Conservation (phyloP, 1,140 invertebrate species). For the Drosophila chauvacae region DNA sequence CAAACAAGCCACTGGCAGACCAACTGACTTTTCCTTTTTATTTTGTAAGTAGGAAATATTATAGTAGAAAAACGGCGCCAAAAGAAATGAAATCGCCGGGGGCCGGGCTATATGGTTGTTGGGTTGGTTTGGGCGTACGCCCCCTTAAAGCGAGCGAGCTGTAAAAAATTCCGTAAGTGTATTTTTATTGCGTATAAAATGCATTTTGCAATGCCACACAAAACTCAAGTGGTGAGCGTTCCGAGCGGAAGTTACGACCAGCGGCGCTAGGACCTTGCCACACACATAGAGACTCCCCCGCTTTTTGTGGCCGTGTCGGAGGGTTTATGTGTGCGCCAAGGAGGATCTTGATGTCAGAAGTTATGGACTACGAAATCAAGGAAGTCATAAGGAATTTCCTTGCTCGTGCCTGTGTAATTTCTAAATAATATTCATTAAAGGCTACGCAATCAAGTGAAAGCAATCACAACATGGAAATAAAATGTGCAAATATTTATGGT, state of each 20-base stretch:
- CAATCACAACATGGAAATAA: conserved; percentile 6
- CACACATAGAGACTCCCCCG: conserved; percentile 13
- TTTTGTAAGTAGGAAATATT: conserved; percentile 79
- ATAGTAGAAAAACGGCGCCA: conserved; percentile 69
- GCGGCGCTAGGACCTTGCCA: conserved; percentile 29
- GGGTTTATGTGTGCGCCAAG: conserved; percentile 23
- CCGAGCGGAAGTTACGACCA: conserved; percentile 77
- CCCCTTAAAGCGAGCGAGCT: conserved; percentile 54
- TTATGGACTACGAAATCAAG: conserved; percentile 56
- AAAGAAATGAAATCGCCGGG: conserved; percentile 52
- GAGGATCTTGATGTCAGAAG: conserved; percentile 55
- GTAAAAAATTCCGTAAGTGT: conserved; percentile 77
- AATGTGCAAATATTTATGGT: conserved; percentile 21
- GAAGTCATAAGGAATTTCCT: conserved; percentile 28
- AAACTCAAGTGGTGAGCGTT: conserved; percentile 76
- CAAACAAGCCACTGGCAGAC: conserved; percentile 45
- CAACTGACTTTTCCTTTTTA: conserved; percentile 70
- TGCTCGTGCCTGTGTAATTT: conserved; percentile 26
- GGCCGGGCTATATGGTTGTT: not conserved
- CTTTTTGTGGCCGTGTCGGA: conserved; percentile 15
- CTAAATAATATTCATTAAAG: conserved; percentile 24
- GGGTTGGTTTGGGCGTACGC: not conserved
- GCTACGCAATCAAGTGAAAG: conserved; percentile 18
- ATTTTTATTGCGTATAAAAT: conserved; percentile 83
- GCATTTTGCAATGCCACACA: conserved; percentile 80